Percentiles rank a stretch among this genome's conserved stretches.
Conservation (phyloP, 2,113 vertebrate species). For the Pitta sordida region DNA sequence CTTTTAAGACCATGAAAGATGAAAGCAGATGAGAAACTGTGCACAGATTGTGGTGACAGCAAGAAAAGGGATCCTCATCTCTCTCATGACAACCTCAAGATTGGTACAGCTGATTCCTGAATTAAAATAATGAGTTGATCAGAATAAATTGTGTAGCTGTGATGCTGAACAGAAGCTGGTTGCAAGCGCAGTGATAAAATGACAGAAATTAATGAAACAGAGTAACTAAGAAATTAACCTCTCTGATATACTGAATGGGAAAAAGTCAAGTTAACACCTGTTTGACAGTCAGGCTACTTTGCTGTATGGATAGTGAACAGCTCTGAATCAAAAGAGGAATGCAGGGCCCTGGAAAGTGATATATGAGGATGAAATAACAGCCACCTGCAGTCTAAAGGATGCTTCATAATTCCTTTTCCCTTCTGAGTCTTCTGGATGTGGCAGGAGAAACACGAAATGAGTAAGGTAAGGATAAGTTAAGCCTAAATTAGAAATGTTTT, state of each 20-base stretch:
- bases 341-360: not conserved
- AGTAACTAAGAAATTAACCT: not conserved
- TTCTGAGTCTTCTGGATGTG: not conserved
- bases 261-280: not conserved
- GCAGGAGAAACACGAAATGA: not conserved
- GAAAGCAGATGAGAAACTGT: conserved; percentile 4
- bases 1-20: not conserved
- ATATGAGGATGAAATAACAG: not conserved
- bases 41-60: conserved; percentile 24
- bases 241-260: not conserved
- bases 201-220: not conserved
- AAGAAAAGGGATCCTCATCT: not conserved
- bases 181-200: not conserved
- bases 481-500: not conserved
- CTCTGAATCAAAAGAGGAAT: not conserved
- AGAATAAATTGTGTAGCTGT: not conserved
- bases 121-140: not conserved
- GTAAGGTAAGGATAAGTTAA: too few relatives aligned
- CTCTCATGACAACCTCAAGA: not conserved
- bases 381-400: not conserved
- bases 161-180: not conserved
- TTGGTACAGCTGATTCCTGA: not conserved
- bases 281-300: not conserved
- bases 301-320: not conserved
- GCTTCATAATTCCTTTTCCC: not conserved